These are phyloP conservation scores for Ips typographus DNA, from an alignment of 1,140 invertebrate genomes.

Conservation along the genomic window DNA sequence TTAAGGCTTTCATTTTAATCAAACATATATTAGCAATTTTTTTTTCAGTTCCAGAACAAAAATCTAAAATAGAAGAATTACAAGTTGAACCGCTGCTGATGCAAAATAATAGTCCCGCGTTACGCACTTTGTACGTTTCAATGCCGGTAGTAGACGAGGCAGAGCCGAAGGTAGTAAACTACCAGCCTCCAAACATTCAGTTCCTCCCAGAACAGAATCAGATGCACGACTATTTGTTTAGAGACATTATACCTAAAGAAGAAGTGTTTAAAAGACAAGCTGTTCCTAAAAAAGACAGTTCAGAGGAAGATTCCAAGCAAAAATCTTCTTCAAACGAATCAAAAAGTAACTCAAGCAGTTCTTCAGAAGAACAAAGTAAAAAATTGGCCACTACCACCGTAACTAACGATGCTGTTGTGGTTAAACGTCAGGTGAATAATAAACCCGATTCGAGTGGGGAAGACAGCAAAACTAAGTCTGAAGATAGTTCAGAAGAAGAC, in stretches of 20 bases:
- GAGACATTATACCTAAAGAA: background rate
- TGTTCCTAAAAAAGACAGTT: no score
- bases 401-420: no score
- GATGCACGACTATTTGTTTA: background rate
- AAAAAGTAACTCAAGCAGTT: background rate
- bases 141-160: constrained; percentile 21
- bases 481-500: constrained; percentile 23
- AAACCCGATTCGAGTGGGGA: no score
- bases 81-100: no score
- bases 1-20: no score
- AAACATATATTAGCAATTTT: no score
- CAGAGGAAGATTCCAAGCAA: constrained; percentile 11
- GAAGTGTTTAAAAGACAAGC: background rate
- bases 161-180: constrained; percentile 13
- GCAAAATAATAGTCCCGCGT: background rate
- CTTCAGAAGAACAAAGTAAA: constrained; percentile 17
- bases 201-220: background rate
- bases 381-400: constrained; percentile 1
- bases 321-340: constrained; percentile 15
- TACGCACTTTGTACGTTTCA: constrained; percentile 8
- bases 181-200: constrained; percentile 3
- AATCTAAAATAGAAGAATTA: no score
- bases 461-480: constrained; percentile 16
- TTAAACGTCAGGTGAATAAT: no score
- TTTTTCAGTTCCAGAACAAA: no score